Evolutionary conservation across 2,888 invertebrate species (phyloP).

Genomic region (Clostera curtula): DNA sequence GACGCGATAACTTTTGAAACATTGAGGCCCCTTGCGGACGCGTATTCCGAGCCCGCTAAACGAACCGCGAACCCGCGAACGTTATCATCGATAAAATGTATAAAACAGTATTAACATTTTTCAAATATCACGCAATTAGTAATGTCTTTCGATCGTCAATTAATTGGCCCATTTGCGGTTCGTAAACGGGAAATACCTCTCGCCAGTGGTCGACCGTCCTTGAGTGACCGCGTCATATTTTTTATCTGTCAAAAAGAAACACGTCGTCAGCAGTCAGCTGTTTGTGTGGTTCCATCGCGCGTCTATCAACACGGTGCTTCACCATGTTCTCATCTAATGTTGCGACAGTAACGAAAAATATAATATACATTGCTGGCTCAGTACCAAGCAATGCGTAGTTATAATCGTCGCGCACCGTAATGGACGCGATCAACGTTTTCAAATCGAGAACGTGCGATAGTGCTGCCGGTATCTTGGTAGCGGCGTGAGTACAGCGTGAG

Average conservation of each 20-base stretch:
- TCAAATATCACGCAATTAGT: slow-evolving; percentile 12
- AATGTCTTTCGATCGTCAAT: slow-evolving; percentile 31
- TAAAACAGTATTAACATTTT: no score
- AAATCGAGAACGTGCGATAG: slow-evolving; percentile 24
- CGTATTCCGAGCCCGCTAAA: slow-evolving; percentile 13
- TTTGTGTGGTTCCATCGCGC: slow-evolving; percentile 62
- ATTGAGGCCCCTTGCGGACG: slow-evolving; percentile 33
- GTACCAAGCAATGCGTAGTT: slow-evolving; percentile 1
- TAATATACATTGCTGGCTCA: slow-evolving; percentile 30
- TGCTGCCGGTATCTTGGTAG: slow-evolving; percentile 45
- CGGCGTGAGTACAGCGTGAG: slow-evolving; percentile 63
- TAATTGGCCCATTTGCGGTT: slow-evolving; percentile 38
- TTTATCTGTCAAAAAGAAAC: slow-evolving; percentile 62
- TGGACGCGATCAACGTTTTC: slow-evolving; percentile 28
- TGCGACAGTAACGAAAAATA: slow-evolving; percentile 9
- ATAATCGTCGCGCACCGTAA: slow-evolving; percentile 27
- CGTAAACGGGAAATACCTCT: slow-evolving; percentile 61
- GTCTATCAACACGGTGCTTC: slow-evolving; percentile 58
- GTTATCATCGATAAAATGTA: slow-evolving; percentile 13
- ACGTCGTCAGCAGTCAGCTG: slow-evolving; percentile 67
- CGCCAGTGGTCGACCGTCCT: slow-evolving; percentile 59
- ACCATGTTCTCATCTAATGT: slow-evolving; percentile 25
- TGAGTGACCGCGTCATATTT: slow-evolving; percentile 68
- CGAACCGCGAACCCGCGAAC: slow-evolving; percentile 15
- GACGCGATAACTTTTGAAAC: slow-evolving; percentile 55